A percentile compares a stretch with the other conserved stretches of the same genome.
Conservation (phyloP, 2,113 vertebrate species). For the Sitta europaea region DNA sequence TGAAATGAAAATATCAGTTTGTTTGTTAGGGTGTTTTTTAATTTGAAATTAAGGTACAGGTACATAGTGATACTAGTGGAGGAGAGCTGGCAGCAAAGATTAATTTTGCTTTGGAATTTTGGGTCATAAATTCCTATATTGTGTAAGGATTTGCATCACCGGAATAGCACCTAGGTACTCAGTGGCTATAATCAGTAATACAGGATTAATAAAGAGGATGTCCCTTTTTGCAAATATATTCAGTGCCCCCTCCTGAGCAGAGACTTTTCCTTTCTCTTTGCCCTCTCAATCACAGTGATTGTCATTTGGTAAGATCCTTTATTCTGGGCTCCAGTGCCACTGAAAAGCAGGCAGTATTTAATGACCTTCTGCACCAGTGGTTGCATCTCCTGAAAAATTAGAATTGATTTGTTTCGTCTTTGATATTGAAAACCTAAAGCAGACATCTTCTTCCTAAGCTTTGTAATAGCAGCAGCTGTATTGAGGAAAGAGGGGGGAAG, state of each 20-base stretch:
- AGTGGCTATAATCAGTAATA: background rate
- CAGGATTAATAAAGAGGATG: background rate
- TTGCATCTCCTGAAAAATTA: conserved; percentile 27
- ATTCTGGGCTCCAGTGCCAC: background rate
- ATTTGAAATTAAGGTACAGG: background rate
- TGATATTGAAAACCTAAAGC: background rate
- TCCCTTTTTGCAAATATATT: background rate
- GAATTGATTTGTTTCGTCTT: conserved; percentile 14
- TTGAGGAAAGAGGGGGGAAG: background rate
- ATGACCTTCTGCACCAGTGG: background rate
- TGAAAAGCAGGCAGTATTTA: background rate
- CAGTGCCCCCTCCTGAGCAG: background rate
- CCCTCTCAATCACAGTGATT: background rate
- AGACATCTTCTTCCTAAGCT: background rate
- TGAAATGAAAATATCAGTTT: background rate
- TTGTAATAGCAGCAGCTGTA: background rate
- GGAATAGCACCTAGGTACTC: background rate
- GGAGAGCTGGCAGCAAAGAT: background rate
- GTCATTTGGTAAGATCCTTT: background rate
- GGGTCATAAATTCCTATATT: background rate
- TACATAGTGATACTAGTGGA: background rate
- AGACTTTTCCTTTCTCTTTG: background rate
- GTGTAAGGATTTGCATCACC: background rate
- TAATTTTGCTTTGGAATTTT: background rate
- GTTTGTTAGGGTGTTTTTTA: accelerated